Evolutionary conservation across 2,113 vertebrate genomes (phyloP).

Genomic region (Alligator sinensis): DNA sequence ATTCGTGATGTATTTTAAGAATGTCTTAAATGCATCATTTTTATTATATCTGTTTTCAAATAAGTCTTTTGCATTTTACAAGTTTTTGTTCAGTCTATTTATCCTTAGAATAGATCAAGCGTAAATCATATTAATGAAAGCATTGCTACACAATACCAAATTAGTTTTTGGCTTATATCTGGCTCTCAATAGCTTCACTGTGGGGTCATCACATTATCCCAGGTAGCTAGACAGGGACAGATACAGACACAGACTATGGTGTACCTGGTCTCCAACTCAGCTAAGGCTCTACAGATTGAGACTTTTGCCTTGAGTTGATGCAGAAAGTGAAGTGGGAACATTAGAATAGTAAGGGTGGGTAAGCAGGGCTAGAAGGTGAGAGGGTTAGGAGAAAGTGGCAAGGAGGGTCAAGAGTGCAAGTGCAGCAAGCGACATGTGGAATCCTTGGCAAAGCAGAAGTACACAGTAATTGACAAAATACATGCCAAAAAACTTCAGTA

Average conservation of each 20-base stretch:
- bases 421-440: background rate
- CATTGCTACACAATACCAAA: background rate
- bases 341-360: background rate
- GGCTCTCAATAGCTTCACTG: background rate
- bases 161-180: constrained; percentile 9
- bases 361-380: no score
- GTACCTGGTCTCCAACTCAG: background rate
- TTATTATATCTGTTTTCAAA: background rate
- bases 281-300: background rate
- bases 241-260: background rate
- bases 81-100: background rate
- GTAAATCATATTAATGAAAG: rapidly evolving
- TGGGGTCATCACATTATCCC: background rate
- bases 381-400: background rate
- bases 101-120: background rate
- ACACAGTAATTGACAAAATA: background rate
- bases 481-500: background rate
- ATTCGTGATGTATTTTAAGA: background rate
- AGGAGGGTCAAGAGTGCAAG: background rate
- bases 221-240: background rate
- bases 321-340: background rate
- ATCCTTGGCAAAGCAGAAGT: background rate
- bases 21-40: background rate
- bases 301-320: background rate
- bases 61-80: background rate